These are phyloP conservation scores for Galaxias olidus DNA, from an alignment of 2,797 vertebrate species.

Conservation along the genomic window DNA sequence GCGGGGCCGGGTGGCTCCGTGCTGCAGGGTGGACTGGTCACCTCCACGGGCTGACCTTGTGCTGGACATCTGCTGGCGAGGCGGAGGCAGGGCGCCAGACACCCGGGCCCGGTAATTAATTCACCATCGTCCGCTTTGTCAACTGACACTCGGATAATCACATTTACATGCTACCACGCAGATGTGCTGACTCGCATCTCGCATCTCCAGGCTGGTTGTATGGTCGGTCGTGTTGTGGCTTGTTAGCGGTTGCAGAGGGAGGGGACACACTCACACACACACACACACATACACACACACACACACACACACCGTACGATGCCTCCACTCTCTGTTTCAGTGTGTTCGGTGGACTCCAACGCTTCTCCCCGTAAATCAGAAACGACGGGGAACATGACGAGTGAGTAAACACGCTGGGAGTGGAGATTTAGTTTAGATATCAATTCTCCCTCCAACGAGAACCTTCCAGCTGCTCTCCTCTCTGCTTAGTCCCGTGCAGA, in stretches of 20 bases:
- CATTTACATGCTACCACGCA: conserved; percentile 30
- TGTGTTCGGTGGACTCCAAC: too few species aligned
- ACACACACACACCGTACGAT: too few species aligned
- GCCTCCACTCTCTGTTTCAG: too few species aligned
- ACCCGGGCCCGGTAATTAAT: conserved; percentile 72
- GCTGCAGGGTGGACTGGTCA: conserved; percentile 46
- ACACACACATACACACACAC: background rate
- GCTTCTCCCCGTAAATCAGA: background rate
- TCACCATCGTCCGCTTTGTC: conserved; percentile 65
- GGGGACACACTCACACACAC: background rate
- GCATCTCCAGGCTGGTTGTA: too few species aligned
- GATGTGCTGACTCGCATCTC: too few species aligned
- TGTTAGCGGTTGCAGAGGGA: too few species aligned
- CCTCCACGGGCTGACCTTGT: conserved; percentile 64
- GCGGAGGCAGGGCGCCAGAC: conserved; percentile 51
- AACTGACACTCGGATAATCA: conserved; percentile 56
- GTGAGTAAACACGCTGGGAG: background rate
- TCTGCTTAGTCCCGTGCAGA: conserved; percentile 22
- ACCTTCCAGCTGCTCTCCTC: background rate
- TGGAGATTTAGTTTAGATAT: background rate
- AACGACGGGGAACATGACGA: conserved; percentile 10
- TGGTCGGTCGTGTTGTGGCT: too few species aligned
- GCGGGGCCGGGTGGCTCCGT: conserved; percentile 42
- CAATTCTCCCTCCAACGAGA: conserved; percentile 7
- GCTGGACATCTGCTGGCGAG: conserved; percentile 58